phyloP scores from a whole-genome alignment of 1,140 invertebrate genomes.

The Probaryconus sp. region DNA sequence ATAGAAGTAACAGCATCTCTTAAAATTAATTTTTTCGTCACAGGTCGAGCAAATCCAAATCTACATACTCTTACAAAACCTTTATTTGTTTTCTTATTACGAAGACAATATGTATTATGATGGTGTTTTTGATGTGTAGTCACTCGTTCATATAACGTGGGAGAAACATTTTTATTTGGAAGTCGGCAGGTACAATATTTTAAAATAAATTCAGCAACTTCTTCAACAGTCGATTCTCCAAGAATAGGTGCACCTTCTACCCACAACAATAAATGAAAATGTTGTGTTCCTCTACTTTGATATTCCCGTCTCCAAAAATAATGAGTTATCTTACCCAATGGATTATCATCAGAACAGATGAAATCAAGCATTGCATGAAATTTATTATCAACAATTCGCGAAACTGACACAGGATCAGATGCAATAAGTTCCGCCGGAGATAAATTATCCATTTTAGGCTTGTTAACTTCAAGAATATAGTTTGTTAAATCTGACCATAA shows the following conservation, averaged over 20 bases:
- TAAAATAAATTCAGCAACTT: conserved; percentile 59
- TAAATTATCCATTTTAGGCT: conserved; percentile 31
- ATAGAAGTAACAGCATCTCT: conserved; percentile 56
- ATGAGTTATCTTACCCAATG: conserved; percentile 64
- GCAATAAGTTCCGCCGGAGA: conserved; percentile 54
- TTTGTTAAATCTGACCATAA: conserved; percentile 66
- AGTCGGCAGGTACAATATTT: conserved; percentile 68
- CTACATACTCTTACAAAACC: conserved; percentile 41
- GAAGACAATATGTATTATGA: conserved; percentile 53
- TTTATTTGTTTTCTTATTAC: conserved; percentile 57
- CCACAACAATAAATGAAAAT: conserved; percentile 69
- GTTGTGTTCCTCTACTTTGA: conserved; percentile 63
- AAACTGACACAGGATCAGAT: conserved; percentile 63
- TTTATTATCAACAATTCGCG: conserved; percentile 66
- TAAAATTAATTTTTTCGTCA: conserved; percentile 46
- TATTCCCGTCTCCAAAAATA: conserved; percentile 59
- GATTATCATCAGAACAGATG: conserved; percentile 59
- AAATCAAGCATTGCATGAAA: conserved; percentile 66
- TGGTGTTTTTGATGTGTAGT: conserved; percentile 58
- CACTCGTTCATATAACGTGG: conserved; percentile 54
- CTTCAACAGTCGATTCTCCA: conserved; percentile 38
- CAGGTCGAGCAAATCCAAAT: conserved; percentile 56
- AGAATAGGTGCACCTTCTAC: conserved; percentile 65
- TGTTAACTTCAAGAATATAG: conserved; percentile 65
- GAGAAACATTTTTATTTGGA: conserved; percentile 47